These are phyloP conservation scores for Pelodytes ibericus DNA, from an alignment of 2,797 vertebrate genomes.

Conservation along the genomic window DNA sequence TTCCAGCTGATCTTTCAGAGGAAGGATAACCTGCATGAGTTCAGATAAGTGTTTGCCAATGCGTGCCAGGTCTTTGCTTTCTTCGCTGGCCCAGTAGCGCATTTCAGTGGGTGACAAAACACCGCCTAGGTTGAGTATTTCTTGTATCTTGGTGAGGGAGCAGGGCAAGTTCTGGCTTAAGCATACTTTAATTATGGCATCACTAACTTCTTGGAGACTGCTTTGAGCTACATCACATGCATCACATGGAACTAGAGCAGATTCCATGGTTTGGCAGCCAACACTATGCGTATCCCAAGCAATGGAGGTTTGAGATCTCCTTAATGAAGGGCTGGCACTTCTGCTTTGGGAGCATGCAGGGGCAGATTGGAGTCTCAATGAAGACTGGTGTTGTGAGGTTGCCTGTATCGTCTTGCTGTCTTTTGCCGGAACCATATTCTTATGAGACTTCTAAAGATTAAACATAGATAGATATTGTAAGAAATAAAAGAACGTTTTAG, in stretches of 20 bases:
- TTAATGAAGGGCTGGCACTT: slow-evolving; percentile 47
- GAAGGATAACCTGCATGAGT: slow-evolving; percentile 75
- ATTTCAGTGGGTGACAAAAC: slow-evolving; percentile 78
- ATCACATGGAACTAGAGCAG: slow-evolving; percentile 74
- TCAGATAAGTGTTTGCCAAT: slow-evolving; percentile 80
- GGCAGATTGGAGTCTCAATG: background rate
- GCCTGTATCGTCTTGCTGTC: slow-evolving; percentile 45
- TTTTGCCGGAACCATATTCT: background rate
- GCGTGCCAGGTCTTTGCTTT: slow-evolving; percentile 80
- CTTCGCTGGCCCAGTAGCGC: slow-evolving; percentile 82
- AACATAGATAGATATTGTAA: background rate
- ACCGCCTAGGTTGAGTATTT: slow-evolving; percentile 64
- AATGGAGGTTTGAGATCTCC: slow-evolving; percentile 15
- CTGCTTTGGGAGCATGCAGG: background rate
- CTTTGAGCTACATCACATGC: slow-evolving; percentile 76
- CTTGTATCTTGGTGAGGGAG: slow-evolving; percentile 76
- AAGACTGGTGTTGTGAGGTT: background rate
- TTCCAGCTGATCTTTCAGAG: slow-evolving; percentile 73
- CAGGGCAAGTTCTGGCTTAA: slow-evolving; percentile 86
- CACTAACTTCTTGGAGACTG: slow-evolving; percentile 75
- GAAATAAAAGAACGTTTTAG: too few species aligned
- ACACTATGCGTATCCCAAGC: slow-evolving; percentile 56
- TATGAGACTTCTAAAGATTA: slow-evolving; percentile 8
- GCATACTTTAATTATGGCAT: slow-evolving; percentile 77
- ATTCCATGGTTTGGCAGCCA: slow-evolving; percentile 73